These are phyloP conservation scores for Chauna torquata DNA, from an alignment of 2,113 vertebrate species.

Conservation along the genomic window DNA sequence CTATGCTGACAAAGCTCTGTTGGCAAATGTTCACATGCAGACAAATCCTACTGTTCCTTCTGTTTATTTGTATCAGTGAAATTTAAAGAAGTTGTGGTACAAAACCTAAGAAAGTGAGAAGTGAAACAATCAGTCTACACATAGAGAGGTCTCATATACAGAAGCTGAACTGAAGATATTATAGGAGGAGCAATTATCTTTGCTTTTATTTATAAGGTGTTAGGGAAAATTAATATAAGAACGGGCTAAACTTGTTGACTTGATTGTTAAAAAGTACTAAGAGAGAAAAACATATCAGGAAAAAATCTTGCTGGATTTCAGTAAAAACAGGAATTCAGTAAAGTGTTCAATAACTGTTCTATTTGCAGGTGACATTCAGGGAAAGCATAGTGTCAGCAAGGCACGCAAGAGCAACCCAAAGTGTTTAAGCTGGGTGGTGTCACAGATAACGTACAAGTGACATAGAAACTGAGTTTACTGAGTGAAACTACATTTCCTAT, in stretches of 20 bases:
- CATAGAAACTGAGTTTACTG: not conserved
- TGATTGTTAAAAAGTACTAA: not conserved
- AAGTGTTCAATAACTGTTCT: not conserved
- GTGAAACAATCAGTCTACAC: not conserved
- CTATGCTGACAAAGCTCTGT: not conserved
- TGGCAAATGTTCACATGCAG: not conserved
- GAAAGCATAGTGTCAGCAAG: not conserved
- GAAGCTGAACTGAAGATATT: not conserved
- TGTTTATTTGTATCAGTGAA: not conserved
- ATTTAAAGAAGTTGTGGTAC: not conserved
- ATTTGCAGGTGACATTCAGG: not conserved
- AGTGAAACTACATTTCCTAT: not conserved
- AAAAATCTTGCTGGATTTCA: not conserved
- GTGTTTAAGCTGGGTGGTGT: fast-evolving
- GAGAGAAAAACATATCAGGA: not conserved
- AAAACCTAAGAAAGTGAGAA: not conserved
- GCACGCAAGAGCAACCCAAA: not conserved
- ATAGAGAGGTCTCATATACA: not conserved
- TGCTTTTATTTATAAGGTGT: not conserved
- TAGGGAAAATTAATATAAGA: not conserved
- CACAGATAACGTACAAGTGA: not conserved
- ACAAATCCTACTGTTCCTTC: not conserved
- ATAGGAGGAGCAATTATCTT: not conserved
- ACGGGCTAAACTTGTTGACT: not conserved
- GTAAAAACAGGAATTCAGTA: not conserved